Conservation (phyloP, 2,797 vertebrate genomes). For the Hemitrygon akajei region DNA sequence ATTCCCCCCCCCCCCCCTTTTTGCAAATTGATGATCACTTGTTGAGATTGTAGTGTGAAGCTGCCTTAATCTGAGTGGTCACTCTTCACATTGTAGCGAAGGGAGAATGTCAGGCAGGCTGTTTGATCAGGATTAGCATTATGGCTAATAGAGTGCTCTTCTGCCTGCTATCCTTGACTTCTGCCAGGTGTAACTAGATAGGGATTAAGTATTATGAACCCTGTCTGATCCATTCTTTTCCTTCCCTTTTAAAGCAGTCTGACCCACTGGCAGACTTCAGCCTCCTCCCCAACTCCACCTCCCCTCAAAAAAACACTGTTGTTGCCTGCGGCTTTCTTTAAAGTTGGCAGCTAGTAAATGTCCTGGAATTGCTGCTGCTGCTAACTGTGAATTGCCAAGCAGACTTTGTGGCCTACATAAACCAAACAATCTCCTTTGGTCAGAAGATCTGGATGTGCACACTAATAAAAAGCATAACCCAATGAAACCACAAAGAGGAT, state of each 20-base stretch:
- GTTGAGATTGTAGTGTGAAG: neutral
- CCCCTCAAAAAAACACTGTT: neutral
- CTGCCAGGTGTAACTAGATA: neutral
- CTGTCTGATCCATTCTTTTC: neutral
- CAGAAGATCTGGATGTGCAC: conserved; percentile 9
- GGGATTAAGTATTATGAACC: neutral
- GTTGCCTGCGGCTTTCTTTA: neutral
- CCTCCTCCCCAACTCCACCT: neutral
- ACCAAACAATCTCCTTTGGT: conserved; percentile 6
- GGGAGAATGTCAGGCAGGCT: neutral
- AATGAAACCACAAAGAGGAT: conserved; percentile 15
- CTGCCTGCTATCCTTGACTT: neutral
- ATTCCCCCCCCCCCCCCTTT: neutral
- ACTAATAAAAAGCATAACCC: conserved; percentile 19
- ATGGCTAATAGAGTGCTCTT: neutral
- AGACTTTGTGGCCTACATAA: conserved; percentile 1
- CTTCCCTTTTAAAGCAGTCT: neutral
- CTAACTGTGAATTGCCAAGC: conserved; percentile 1
- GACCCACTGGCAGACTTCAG: neutral
- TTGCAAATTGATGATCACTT: neutral
- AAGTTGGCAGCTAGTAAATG: neutral
- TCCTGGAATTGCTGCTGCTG: neutral
- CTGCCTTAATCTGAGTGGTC: neutral
- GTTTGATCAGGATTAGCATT: neutral
- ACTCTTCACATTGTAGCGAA: neutral